Base-by-base conservation (phyloP, 2,797 vertebrate genomes). In the Sebastes elongatus region DNA sequence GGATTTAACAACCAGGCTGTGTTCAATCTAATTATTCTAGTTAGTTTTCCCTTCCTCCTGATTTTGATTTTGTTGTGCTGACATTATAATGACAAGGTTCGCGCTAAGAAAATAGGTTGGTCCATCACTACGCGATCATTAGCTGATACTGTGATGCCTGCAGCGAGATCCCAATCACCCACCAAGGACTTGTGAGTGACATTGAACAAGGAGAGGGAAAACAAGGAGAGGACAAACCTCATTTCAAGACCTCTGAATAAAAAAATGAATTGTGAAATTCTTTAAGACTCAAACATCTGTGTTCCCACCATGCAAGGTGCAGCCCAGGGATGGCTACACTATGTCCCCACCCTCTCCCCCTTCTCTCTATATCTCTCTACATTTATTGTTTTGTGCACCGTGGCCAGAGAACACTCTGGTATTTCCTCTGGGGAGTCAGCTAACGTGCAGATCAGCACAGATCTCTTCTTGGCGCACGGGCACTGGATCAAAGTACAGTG, bases 361-460 rank as follows among this genome's bases (percentile, higher is more conserved):
- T 71, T 23, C 62, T 65, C 23, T 27, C 53, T 52, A 60, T 35
- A 56, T 76, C 22, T 42, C 55, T 46, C 25, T 35, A 4, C 28
- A 61, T 77, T 76, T 71, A 53, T 72, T 83, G 82, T 83, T 88
- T 87, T 90, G 85, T 93, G 69, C 86, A 83, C 85, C 57, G 61
- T 74, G 86, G 77, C 86, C 86, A 71, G 82, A 74, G 81, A 91
- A 89, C 78, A 70, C 85, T 90, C 68, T 88, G 93, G 90, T 87
- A 93, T 95, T 95, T 96, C 95, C 95, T 95, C 82, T 86, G 59
- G 72, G 83, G 74, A 77, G 78, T 84, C 42, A 30, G 88, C 90
- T 28, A 93, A 95, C 91, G 93, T 95, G 92, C 93, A 91, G 89
- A 88, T 91, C 92, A 32, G 87, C 94, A 93, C 90, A 79, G 74